Evolutionary conservation across 1,140 invertebrate species (phyloP).

Genomic region (Hermatobates lingyangjiaoensis): DNA sequence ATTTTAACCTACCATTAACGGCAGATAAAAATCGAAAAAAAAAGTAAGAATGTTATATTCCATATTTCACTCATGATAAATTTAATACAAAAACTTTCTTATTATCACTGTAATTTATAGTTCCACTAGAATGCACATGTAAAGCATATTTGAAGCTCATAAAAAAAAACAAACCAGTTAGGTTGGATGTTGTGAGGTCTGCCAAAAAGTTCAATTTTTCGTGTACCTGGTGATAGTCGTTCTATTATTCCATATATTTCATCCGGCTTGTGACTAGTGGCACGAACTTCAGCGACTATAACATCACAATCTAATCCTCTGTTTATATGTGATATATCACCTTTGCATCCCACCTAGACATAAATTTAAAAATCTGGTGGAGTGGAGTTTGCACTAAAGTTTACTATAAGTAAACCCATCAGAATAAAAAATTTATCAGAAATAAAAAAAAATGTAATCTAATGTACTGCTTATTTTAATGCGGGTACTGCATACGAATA

Average conservation of each 20-base stretch:
- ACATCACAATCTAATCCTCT: slow-evolving; percentile 91
- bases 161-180: slow-evolving; percentile 73
- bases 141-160: slow-evolving; percentile 3
- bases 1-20: too few relatives aligned
- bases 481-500: too few relatives aligned
- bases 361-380: too few relatives aligned
- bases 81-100: slow-evolving; percentile 4
- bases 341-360: slow-evolving; percentile 77
- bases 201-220: slow-evolving; percentile 95
- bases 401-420: too few relatives aligned
- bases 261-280: slow-evolving; percentile 94
- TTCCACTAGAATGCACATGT: slow-evolving; percentile 5
- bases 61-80: neutral
- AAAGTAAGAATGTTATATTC: slow-evolving; percentile 7
- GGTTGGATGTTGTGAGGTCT: slow-evolving; percentile 94
- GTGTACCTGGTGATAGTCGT: slow-evolving; percentile 69
- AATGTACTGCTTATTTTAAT: too few relatives aligned
- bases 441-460: too few relatives aligned
- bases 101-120: neutral
- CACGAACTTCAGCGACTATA: slow-evolving; percentile 91
- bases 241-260: slow-evolving; percentile 92
- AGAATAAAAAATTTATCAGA: too few relatives aligned
- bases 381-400: too few relatives aligned
- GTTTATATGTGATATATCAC: slow-evolving; percentile 78
- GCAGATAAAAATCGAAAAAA: too few relatives aligned